Evolutionary conservation across 2,797 vertebrate species (phyloP), one percentile per base, ranked within the genome.

Genomic region (Sebastes nivosus): DNA sequence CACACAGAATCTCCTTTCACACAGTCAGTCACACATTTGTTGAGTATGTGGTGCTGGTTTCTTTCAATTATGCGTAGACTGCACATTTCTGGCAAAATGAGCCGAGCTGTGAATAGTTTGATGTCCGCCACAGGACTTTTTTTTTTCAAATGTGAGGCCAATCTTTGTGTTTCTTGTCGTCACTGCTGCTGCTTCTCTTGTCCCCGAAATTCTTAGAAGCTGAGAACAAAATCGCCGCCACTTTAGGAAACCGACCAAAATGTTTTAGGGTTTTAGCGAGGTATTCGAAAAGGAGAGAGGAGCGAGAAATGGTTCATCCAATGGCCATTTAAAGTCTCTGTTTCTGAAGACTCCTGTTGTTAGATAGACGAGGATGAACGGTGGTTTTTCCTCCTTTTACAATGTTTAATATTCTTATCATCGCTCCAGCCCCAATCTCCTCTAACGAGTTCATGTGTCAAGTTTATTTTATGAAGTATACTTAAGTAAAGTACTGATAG

Each of bases 51-150:
- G 38, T 13, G 24, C 18, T 54, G 25, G 64, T 75, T 67, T 71
- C 46, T 29, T 7, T 20, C 63, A 72, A 22, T 75, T 72, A 60
- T 25, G 24, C 65, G 34, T 4, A 20, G 50, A 80, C 50, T 10
- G 7, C 16, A 38, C 6, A 20, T 59, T 50, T 46, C 54, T 61
- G 14, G 22, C 59, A 24, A 82, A 76, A 79, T 34, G 61, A 70
- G 50, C 66, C 38, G 42, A 30, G 66, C 66, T 65, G 74, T 22
- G 36, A 81, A 50, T 11, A 42, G 60, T 73, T 79, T 64, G n/a
- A 54, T 61, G 24, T 64, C 16, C 12, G 9, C 18, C 46, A 27
- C 18, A 2, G 24, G 46, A n/a, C 13, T 50, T 14, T 66, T 30
- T 42, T 42, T 42, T 52, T 32, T 25, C 6, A 22, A 65, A 75